Base-by-base conservation (phyloP, 2,888 invertebrate species). In the Sialis lutaria region DNA sequence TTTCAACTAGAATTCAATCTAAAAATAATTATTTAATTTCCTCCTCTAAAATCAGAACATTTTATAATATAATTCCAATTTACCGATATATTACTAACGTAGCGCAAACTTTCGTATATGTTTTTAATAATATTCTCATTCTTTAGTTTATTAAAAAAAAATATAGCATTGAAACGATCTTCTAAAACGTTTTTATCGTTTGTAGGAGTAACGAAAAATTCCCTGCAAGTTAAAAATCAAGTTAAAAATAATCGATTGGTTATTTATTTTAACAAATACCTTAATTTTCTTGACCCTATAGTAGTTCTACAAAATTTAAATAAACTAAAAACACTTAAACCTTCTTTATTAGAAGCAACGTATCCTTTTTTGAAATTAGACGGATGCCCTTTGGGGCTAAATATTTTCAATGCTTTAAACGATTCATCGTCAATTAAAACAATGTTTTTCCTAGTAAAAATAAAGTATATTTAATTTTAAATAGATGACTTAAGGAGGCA, bases 371-470 rank as follows among this genome's bases (percentile, higher is more conserved):
- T 85, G 60, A 80, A 83, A 33, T 74, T 73, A 49, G 85, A 82
- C 6, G 87, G 86, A 57, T 87, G 86, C 2, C 75, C 68, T 45
- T 76, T 72, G 3, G 73, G 68, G 51, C 78, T 75, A 62, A 90
- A 85, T 52, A 92, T 79, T 61, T 87, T 82, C 39, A 92, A 67
- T 0, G 82, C 81, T 48, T 74, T 74, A 61, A 79, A 84, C 0
- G 81, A 78, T 52, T 79, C 77, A 35, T 75, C 73, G 62, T 85
- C 83, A 50, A 87, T 69, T 52, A 75, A 73, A 12, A 87, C 76
- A 55, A 80, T 69, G 57, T 82, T 74, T 44, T 73, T 69, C 50
- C 85, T 85, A 55, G 6, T 61, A 55, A 47, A 55, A 48, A 33
- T 33, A 44, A 31, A 40, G 39, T 43, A 37, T 34, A 33, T 5